These are phyloP conservation scores for Drosophila maculinotata DNA, from an alignment of 2,888 invertebrate species.

Conservation along the genomic window DNA sequence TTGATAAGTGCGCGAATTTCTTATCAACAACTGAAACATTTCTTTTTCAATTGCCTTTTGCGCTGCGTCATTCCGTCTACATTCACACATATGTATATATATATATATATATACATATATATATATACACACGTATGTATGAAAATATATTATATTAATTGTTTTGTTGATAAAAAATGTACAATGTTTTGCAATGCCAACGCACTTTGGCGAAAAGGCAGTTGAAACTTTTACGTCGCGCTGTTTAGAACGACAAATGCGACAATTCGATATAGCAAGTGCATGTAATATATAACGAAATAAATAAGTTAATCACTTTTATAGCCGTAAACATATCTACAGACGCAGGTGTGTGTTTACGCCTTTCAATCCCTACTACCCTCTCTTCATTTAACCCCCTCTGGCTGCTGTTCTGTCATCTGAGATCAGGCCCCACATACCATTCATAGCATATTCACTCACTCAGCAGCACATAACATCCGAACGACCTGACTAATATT, in stretches of 20 bases:
- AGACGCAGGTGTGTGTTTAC: slow-evolving; percentile 1
- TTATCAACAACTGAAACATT: slow-evolving; percentile 48
- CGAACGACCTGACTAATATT: slow-evolving; percentile 21
- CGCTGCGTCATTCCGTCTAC: slow-evolving; percentile 35
- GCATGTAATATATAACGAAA: neutral
- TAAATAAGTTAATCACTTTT: neutral
- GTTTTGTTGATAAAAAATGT: slow-evolving; percentile 56
- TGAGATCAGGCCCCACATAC: neutral
- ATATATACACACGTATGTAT: neutral
- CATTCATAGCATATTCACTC: neutral
- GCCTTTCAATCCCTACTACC: neutral
- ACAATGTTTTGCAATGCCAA: slow-evolving; percentile 60
- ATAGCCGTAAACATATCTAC: neutral
- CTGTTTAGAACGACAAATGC: slow-evolving; percentile 48
- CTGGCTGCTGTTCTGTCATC: slow-evolving; percentile 24
- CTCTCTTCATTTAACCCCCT: neutral
- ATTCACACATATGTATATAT: neutral
- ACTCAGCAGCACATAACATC: neutral
- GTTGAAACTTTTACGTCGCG: slow-evolving; percentile 61
- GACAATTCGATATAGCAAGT: neutral
- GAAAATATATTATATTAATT: slow-evolving; percentile 39
- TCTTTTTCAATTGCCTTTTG: slow-evolving; percentile 47
- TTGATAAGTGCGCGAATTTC: slow-evolving; percentile 45
- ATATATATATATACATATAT: slow-evolving; percentile 13
- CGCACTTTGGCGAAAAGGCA: slow-evolving; percentile 61